A percentile compares a stretch with the other conserved stretches of the same genome.
Evolutionary conservation across 2,797 vertebrate genomes (phyloP).

Genomic region (Sphenodon punctatus): DNA sequence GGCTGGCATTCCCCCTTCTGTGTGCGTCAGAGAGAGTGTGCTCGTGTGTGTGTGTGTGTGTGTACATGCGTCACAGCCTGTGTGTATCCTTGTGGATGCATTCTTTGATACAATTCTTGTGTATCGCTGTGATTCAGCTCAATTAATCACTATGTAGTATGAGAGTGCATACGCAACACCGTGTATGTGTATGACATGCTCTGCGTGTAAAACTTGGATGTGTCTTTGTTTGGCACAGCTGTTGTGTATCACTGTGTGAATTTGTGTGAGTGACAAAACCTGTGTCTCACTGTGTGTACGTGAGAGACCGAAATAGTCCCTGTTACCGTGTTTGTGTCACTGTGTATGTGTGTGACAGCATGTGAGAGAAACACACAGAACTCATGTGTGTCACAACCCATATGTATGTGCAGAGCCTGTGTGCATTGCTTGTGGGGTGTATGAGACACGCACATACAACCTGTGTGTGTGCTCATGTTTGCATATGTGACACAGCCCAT

Average conservation of each 20-base stretch:
- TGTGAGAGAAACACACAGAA: no score
- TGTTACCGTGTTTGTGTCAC: background rate
- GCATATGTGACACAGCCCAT: background rate
- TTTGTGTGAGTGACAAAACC: background rate
- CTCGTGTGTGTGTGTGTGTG: background rate
- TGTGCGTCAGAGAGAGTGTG: background rate
- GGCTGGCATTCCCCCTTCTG: background rate
- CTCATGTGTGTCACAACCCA: rapidly evolving
- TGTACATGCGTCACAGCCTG: background rate
- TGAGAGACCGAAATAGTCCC: background rate
- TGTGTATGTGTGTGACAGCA: background rate
- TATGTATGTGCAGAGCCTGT: rapidly evolving
- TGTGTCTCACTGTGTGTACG: background rate
- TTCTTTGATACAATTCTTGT: no score
- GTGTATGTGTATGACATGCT: no score
- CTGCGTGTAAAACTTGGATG: no score
- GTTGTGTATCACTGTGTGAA: background rate
- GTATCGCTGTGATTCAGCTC: no score
- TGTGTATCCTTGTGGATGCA: background rate
- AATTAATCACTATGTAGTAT: no score
- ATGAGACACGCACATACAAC: no score
- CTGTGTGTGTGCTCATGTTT: background rate
- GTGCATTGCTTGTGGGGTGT: background rate
- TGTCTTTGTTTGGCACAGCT: background rate
- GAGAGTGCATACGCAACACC: no score